Evolutionary conservation across 2,797 vertebrate species (phyloP), one percentile per base, ranked within the genome.

Genomic region (Oceanodroma leucorhoa): DNA sequence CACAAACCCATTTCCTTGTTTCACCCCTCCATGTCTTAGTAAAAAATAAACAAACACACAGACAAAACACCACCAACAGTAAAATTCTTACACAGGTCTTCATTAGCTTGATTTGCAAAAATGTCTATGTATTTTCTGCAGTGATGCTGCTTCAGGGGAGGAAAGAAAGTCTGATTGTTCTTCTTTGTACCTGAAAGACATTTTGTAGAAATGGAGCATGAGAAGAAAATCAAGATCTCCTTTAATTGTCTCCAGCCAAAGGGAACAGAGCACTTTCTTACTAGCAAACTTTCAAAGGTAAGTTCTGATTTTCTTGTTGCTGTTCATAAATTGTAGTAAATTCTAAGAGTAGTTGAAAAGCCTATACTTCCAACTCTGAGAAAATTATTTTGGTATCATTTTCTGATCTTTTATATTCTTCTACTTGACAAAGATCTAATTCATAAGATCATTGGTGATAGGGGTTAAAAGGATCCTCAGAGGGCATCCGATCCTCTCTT

Each of bases 101-200:
- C 85, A 95, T 96, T 97, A 93, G 21, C 72, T 92, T 94, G 87
- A 95, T 96, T 97, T 97, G 62, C 26, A 94, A 94, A 97, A 96
- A 94, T 64, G 73, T 88, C 76, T 84, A 41, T 78, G 61, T 88
- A 86, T 95, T 96, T 97, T 97, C 86, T 97, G 75, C 72, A 96
- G 76, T 94, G 89, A 89, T 91, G 29, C 17, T 87, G 62, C 62
- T 87, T 81, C 65, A 94, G 91, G 89, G 96, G 60, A 76, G 45
- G 34, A 97, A 97, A 93, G 45, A 72, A 92, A 91, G 41, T 82
- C 85, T 87, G 75, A 64, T 61, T 94, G 10, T 4, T 41, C 55
- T 94, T 86, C 90, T 96, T 93, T 93, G 62, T 71, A 91, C 85
- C 76, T 71, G 92, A 96, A 96, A 97, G 92, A 71, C 32, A 76